Base-by-base conservation (phyloP, 1,140 invertebrate genomes). In the Lordiphosa collinella region DNA sequence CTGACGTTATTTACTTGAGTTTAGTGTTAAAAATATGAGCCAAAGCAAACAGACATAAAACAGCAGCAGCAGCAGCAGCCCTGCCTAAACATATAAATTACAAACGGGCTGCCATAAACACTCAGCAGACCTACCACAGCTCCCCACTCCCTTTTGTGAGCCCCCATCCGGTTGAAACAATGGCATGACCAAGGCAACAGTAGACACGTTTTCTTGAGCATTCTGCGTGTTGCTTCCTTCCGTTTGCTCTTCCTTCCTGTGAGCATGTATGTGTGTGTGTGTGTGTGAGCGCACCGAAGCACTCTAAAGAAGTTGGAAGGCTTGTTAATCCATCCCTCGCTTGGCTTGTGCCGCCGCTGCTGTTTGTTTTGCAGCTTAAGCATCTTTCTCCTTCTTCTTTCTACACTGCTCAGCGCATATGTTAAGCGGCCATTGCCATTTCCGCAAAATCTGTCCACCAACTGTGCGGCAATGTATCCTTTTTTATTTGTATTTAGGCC, bases 41-140 rank as follows among this genome's bases (percentile, higher is more conserved):
- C 58, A 62, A 70, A 61, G 52, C 52, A 56, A 67, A 67, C 52
- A 67, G 53, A 70, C 52, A 70, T 56, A 61, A 70, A 57, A 48
- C 56, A 55, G 38, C n/a, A 47, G 5, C 25, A 44, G 48, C 46
- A 14, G 36, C 29, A 53, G 60, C 44, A 64, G 60, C 22, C 43
- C 57, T 62, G 50, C 48, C 67, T 70, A 62, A 62, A 57, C 67
- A 70, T 57, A 70, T 70, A 70, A 70, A 70, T 70, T 70, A 70
- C 66, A 60, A 60, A 57, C 61, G 55, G 50, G 49, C 55, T 64
- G 61, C 61, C 60, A 64, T 64, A 68, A 68, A 64, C 61, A 68
- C 53, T 25, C 64, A 32, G 22, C 29, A 32, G 46, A 8, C 32
- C 10, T 40, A 34, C 31, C 22, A 35, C 41, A 35, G 18, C 9